These are phyloP conservation scores for Lepidurus packardi DNA, from an alignment of 1,140 invertebrate genomes.

Conservation along the genomic window DNA sequence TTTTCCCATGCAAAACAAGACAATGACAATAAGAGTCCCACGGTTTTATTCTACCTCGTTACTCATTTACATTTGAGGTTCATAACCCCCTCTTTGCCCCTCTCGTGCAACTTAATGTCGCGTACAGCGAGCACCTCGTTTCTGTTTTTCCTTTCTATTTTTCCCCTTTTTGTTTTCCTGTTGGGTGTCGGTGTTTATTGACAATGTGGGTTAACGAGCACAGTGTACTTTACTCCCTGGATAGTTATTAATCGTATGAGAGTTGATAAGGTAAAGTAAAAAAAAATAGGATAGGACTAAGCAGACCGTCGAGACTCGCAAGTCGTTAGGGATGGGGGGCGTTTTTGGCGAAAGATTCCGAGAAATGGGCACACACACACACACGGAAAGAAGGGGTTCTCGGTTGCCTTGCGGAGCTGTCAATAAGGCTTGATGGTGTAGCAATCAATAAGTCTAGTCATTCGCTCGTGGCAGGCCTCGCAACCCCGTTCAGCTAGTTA, in stretches of 20 bases:
- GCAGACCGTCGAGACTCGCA: background rate
- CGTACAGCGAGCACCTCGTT: background rate
- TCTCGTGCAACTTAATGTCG: background rate
- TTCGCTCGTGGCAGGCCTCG: slow-evolving; percentile 17
- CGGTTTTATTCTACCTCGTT: background rate
- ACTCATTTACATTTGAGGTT: background rate
- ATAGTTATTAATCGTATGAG: background rate
- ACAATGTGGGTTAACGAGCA: background rate
- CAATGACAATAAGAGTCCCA: background rate
- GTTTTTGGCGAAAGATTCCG: slow-evolving; percentile 1
- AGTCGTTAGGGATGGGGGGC: slow-evolving; percentile 12
- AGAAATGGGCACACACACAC: background rate
- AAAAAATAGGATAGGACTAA: background rate
- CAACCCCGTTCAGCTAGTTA: slow-evolving; percentile 3
- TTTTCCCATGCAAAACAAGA: slow-evolving; percentile 6
- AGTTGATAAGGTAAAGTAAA: background rate
- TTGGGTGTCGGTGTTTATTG: background rate
- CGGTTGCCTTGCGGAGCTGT: background rate
- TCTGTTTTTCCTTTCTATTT: background rate
- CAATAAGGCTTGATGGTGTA: background rate
- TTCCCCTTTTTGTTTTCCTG: background rate
- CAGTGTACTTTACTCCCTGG: background rate
- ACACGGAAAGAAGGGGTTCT: background rate
- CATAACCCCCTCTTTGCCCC: background rate
- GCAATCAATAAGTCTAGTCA: slow-evolving; percentile 14